Base-by-base conservation (phyloP, 2,888 invertebrate species). In the Lordiphosa fenestrarum region DNA sequence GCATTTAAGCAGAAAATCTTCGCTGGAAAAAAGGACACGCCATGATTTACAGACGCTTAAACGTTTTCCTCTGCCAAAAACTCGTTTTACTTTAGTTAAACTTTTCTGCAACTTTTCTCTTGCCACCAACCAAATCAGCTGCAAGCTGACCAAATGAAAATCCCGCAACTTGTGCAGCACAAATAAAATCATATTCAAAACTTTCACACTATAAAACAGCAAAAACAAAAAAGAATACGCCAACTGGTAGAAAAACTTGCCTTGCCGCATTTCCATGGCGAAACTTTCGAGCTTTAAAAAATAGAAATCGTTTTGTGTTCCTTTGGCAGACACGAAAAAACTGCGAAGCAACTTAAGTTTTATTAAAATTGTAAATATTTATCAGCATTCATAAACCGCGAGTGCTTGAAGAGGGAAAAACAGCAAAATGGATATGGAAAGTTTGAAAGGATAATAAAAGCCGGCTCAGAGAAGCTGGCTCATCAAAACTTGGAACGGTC, bases 351-450 rank as follows among this genome's bases (percentile, higher is more conserved):
- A 56, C 55, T 50, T 62, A 80, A 81, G 73, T 77, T 84, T 81
- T 81, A 77, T 77, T 73, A 75, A 81, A 80, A 84, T 66, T 77
- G 81, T 75, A 81, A 83, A 81, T 81, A 83, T 81, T 81, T 81
- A 77, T 66, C 66, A 80, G 76, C 74, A 74, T 30, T 30, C 30
- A 30, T 30, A 30, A 30, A 30, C 30, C 30, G 30, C 30, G 30
- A 30, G 30, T 30, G 30, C 30, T 30, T 30, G 30, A 30, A 9
- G 30, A 30, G 10, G 30, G 38, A 66, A 61, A 46, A 52, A 66
- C 52, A 50, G 41, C 48, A 21, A 37, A 39, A 15, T 30, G 30
- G 9, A 30, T 30, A 9, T 30, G 30, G 9, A 30, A 30, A 30
- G 30, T 30, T 30, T 30, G 30, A 7, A 30, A 30, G 30, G 30